Evolutionary conservation across 2,113 vertebrate genomes (phyloP).

Genomic region (Nyctibius bracteatus): DNA sequence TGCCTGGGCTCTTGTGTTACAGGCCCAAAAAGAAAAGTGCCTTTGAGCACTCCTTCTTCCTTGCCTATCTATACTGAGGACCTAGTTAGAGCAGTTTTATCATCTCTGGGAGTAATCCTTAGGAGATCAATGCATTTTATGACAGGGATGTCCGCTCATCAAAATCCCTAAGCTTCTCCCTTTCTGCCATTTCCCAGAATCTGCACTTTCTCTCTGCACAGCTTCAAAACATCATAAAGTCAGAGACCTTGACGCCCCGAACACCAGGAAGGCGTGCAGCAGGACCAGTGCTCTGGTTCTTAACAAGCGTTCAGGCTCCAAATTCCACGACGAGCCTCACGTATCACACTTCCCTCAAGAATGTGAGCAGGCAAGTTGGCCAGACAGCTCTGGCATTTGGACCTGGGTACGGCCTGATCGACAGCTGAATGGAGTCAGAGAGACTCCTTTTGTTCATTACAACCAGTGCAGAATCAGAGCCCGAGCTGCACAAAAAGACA

Average conservation of each 20-base stretch:
- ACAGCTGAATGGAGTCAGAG: constrained; percentile 24
- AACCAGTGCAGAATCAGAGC: not conserved
- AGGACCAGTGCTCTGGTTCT: not conserved
- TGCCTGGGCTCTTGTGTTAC: not conserved
- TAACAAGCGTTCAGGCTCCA: not conserved
- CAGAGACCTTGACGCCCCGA: not conserved
- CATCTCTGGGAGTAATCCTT: not conserved
- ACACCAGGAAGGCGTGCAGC: not conserved
- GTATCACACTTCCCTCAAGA: constrained; percentile 50
- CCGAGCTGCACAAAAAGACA: not conserved
- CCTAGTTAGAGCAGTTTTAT: not conserved
- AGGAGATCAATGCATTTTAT: not conserved
- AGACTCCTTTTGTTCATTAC: not conserved
- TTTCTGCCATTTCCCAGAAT: not conserved
- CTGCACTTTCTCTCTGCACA: not conserved
- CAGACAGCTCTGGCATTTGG: constrained; percentile 45
- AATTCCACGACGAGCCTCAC: not conserved
- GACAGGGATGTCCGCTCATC: not conserved
- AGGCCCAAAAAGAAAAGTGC: not conserved
- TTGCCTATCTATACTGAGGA: not conserved
- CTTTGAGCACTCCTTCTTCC: not conserved
- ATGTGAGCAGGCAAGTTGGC: constrained; percentile 41
- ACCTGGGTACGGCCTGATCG: not conserved
- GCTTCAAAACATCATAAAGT: not conserved
- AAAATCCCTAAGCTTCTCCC: not conserved